Conservation (phyloP, 2,113 vertebrate genomes). For the Halcyon senegalensis region DNA sequence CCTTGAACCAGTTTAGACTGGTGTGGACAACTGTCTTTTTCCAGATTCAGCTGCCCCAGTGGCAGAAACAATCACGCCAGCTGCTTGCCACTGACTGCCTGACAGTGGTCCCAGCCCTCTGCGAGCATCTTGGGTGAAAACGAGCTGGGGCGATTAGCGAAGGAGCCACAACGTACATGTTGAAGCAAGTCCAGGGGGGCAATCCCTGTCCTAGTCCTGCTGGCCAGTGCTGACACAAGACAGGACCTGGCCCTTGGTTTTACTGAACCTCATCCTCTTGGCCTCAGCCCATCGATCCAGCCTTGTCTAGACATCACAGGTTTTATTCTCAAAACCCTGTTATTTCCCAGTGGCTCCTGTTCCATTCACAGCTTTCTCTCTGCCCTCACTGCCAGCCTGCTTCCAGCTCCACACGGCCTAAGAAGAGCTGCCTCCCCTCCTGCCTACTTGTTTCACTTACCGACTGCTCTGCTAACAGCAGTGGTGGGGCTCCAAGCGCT, state of each 20-base stretch:
- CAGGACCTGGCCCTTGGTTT: too few relatives aligned
- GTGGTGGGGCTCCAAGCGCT: neutral
- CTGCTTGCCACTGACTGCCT: conserved; percentile 24
- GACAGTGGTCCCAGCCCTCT: neutral
- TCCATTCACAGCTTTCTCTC: neutral
- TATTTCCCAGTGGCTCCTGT: neutral
- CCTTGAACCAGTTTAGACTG: conserved; percentile 59
- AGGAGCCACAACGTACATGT: neutral
- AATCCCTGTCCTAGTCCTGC: too few relatives aligned
- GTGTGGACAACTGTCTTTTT: conserved; percentile 30
- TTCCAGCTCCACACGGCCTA: neutral
- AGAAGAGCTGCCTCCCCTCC: neutral
- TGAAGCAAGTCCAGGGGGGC: neutral
- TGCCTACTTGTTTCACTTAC: neutral
- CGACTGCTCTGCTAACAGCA: neutral
- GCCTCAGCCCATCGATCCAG: too few relatives aligned
- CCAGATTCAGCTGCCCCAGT: conserved; percentile 9
- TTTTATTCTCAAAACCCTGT: neutral
- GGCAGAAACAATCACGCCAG: conserved; percentile 19
- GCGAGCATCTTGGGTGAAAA: neutral
- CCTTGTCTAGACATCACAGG: neutral
- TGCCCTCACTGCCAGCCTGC: neutral
- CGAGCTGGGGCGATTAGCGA: neutral
- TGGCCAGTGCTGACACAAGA: too few relatives aligned
- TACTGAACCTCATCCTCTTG: too few relatives aligned